Evolutionary conservation across 2,113 vertebrate species (phyloP).

Genomic region (Gambusia affinis): DNA sequence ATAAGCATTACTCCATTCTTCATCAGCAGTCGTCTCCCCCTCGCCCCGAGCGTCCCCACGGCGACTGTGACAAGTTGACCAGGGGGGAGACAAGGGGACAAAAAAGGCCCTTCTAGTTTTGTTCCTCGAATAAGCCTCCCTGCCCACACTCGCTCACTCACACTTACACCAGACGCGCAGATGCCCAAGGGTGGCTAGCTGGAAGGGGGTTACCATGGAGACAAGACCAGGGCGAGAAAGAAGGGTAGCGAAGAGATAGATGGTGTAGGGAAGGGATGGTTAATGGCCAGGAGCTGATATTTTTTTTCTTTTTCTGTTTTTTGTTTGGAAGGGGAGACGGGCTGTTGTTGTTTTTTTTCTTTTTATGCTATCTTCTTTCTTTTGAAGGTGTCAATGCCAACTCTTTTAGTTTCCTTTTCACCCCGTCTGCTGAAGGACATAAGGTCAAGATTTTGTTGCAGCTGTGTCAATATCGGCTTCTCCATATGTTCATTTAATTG

Average conservation of each 20-base stretch:
- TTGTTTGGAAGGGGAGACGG: too few species aligned
- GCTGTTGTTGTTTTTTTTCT: conserved; percentile 20
- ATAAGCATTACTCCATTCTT: conserved; percentile 21
- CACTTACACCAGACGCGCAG: conserved; percentile 38
- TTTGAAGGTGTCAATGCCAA: conserved; percentile 39
- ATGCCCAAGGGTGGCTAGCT: conserved; percentile 71
- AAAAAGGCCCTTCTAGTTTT: conserved; percentile 57
- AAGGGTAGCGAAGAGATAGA: conserved; percentile 61
- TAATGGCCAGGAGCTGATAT: conserved; percentile 54
- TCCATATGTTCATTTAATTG: conserved; percentile 54
- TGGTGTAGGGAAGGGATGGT: conserved; percentile 54
- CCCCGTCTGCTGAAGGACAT: conserved; percentile 12
- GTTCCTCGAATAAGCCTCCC: conserved; percentile 67
- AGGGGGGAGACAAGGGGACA: conserved; percentile 36
- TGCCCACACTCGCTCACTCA: conserved; percentile 54
- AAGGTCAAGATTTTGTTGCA: conserved; percentile 36
- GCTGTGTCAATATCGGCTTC: conserved; percentile 28
- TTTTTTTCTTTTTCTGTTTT: conserved; percentile 11
- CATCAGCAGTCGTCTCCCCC: conserved; percentile 12
- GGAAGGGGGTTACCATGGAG: conserved; percentile 75
- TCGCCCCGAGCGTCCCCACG: conserved; percentile 62
- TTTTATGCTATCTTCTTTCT: conserved; percentile 46
- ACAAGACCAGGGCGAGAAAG: conserved; percentile 70
- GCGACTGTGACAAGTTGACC: conserved; percentile 62
- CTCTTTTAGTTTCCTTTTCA: conserved; percentile 16